Percentiles rank a stretch among this genome's conserved stretches.
phyloP scores from a whole-genome alignment of 1,140 invertebrate species.

The Heliconius nattereri region DNA sequence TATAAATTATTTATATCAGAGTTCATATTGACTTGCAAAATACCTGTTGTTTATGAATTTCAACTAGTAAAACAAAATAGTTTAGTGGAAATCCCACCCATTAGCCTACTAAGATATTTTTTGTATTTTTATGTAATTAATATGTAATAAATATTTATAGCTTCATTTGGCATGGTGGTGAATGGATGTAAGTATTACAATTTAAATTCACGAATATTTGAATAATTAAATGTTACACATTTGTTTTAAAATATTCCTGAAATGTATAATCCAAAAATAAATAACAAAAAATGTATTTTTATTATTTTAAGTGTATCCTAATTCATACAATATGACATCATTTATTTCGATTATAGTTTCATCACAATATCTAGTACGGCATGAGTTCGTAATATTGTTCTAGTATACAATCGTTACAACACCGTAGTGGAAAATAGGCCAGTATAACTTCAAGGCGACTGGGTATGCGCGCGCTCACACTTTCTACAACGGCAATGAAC shows the following conservation, averaged over 20 bases:
- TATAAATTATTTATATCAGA: slow-evolving; percentile 24
- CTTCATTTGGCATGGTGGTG: not conserved
- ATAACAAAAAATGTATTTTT: not conserved
- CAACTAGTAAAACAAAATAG: not conserved
- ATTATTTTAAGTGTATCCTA: not conserved
- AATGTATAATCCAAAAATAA: not conserved
- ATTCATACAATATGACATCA: not conserved
- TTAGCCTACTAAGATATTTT: not conserved
- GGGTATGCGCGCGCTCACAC: slow-evolving; percentile 52
- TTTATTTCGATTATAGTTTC: not conserved
- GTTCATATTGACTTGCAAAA: slow-evolving; percentile 32
- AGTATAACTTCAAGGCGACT: slow-evolving; percentile 45
- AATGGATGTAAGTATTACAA: not conserved
- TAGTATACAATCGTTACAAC: slow-evolving; percentile 33
- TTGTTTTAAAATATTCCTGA: not conserved
- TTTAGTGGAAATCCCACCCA: not conserved
- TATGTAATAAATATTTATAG: not conserved
- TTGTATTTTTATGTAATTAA: slow-evolving; percentile 14
- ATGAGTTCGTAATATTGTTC: slow-evolving; percentile 16
- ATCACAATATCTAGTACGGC: not conserved
- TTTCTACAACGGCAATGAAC: slow-evolving; percentile 68
- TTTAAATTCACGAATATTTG: not conserved
- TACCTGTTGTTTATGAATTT: slow-evolving; percentile 30
- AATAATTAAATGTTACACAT: not conserved
- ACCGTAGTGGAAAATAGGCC: slow-evolving; percentile 37